Evolutionary conservation across 2,113 vertebrate genomes (phyloP).

Genomic region (Crotalus tigris): DNA sequence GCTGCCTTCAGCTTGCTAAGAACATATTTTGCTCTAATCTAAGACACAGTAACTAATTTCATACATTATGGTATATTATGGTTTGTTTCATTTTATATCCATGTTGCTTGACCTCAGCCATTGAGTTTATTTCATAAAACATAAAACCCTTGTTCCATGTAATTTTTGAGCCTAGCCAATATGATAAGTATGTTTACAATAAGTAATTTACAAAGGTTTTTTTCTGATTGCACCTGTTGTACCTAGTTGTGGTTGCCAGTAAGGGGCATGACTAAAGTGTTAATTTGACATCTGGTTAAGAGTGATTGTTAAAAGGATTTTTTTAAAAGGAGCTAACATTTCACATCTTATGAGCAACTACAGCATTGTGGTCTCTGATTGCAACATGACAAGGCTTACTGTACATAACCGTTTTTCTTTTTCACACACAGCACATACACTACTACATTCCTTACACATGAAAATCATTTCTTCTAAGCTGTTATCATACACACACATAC

Average conservation of each 20-base stretch:
- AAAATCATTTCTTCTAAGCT: neutral
- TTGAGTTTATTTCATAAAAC: neutral
- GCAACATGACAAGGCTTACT: neutral
- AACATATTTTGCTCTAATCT: neutral
- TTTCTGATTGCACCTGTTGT: neutral
- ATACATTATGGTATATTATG: neutral
- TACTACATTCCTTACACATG: neutral
- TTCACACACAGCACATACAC: neutral
- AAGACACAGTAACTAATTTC: neutral
- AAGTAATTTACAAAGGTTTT: neutral
- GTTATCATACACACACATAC: neutral
- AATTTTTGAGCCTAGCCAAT: neutral
- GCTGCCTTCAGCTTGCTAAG: neutral
- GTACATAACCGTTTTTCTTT: neutral
- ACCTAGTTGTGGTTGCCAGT: neutral
- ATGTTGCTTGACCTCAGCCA: neutral
- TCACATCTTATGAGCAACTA: neutral
- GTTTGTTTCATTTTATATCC: neutral
- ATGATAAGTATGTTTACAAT: neutral
- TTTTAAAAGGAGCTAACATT: neutral
- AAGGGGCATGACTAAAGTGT: neutral
- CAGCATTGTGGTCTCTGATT: neutral
- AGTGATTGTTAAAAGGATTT: neutral
- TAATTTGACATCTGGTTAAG: neutral
- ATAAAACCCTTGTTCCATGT: neutral